Percentiles rank a stretch among this genome's conserved stretches.
These are phyloP conservation scores for Lepilemur septentrionalis DNA, from an alignment of 2,797 vertebrate species.

Conservation along the genomic window DNA sequence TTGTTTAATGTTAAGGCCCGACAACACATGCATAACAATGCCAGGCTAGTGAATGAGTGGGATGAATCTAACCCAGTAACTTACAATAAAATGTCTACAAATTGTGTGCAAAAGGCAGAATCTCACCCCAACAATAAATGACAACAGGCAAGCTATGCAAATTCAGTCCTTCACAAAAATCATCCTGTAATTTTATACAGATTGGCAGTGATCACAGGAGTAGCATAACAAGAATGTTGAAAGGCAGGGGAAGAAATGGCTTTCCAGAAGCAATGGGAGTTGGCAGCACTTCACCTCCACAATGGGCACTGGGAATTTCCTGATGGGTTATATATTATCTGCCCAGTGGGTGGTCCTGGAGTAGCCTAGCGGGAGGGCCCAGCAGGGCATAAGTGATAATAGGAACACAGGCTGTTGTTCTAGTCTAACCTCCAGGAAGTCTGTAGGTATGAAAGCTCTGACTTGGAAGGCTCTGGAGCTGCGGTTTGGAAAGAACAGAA, in stretches of 20 bases:
- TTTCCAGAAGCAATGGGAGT: background rate
- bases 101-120: conserved; percentile 7
- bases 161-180: conserved; percentile 43
- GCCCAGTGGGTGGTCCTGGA: background rate
- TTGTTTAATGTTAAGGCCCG: background rate
- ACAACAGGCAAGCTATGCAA: conserved; percentile 46
- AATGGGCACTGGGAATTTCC: background rate
- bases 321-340: background rate
- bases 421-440: background rate
- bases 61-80: conserved; percentile 37
- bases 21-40: conserved; percentile 33
- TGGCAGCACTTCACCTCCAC: background rate
- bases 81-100: conserved; percentile 18
- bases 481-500: background rate
- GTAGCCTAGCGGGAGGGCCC: background rate
- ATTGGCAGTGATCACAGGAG: conserved; percentile 19
- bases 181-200: conserved; percentile 47
- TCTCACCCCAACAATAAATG: background rate
- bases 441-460: background rate
- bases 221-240: background rate
- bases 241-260: background rate
- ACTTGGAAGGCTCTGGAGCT: background rate
- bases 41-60: background rate
- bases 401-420: background rate
- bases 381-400: background rate